Base-by-base conservation (phyloP, 92 coral and sea anemone genomes). In the Umimayanthus kanabou region DNA sequence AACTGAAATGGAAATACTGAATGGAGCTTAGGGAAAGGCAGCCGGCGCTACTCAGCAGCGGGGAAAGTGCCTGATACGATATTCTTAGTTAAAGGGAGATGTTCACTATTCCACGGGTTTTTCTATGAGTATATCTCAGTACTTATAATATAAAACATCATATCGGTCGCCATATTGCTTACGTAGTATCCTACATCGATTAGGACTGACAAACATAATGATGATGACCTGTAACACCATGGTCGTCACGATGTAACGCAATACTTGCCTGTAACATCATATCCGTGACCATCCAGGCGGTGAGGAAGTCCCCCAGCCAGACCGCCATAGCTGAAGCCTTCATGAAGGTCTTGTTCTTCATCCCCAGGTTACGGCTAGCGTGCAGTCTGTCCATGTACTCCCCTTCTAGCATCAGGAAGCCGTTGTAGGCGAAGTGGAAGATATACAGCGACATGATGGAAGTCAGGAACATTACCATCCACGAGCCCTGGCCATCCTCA, bases 221-320 rank as follows among this genome's bases (percentile, higher is more conserved):
- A 72, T 72, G 9, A n/a, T 69, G 20, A n/a, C 26, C 9, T 11
- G 13, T 74, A 5, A 1, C 67, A 55, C 53, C 10, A 26, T 30
- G 20, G 4, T 3, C 18, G 22, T 74, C 28, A 25, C 33, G 18
- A 30, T 11, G 39, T 20, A 9, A 13, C 10, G 43, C 23, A 50
- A 23, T 43, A 74, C 26, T 69, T 76, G 93, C 98, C 94, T 95
- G 98, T 76, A 95, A 25, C 98, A 95, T 95, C 96, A 95, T 95
- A 80, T 95, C 96, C 37, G 98, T 95, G 8, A 95, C 98, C 96
- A 95, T 95, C 98, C 98, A 93, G 22, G 98, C 98, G 11, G 98
- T 95, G 37, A 95, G 80, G 71, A 95, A 95, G 80, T 95, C 98
- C 0, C 98, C 98, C 39, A 95, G 85, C 98, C 98, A 95, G 5